These are phyloP conservation scores for Pseudococcus viburni DNA, from an alignment of 2,888 invertebrate genomes.

Conservation along the genomic window DNA sequence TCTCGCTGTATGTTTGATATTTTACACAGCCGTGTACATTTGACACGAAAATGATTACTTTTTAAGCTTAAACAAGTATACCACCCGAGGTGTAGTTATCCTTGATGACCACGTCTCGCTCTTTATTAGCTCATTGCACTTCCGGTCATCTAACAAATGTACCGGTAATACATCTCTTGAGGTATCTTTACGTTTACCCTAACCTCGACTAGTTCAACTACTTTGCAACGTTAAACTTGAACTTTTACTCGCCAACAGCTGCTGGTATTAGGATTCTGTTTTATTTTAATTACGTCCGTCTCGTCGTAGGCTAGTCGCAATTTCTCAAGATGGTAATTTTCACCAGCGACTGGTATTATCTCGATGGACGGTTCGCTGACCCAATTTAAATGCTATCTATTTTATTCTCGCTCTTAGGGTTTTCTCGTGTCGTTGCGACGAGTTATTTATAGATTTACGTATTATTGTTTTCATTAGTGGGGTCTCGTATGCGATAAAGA, in stretches of 20 bases:
- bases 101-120: neutral
- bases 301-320: neutral
- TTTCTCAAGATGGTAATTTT: constrained; percentile 11
- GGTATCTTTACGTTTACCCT: neutral
- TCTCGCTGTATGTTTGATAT: neutral
- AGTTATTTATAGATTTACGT: neutral
- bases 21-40: neutral
- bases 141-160: constrained; percentile 43
- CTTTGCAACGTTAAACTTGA: constrained; percentile 30
- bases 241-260: constrained; percentile 15
- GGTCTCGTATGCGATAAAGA: constrained; percentile 82
- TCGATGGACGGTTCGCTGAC: constrained; percentile 37
- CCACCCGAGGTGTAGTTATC: constrained; percentile 27
- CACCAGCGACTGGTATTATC: neutral
- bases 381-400: neutral
- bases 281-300: neutral
- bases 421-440: neutral
- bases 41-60: constrained; percentile 27
- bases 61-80: neutral
- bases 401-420: neutral
- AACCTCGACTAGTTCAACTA: constrained; percentile 52
- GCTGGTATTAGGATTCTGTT: neutral
- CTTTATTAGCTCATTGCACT: constrained; percentile 7
- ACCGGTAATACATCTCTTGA: constrained; percentile 8
- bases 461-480: constrained; percentile 74